Conservation (phyloP, 2,888 invertebrate species). For the Macropis europaea region DNA sequence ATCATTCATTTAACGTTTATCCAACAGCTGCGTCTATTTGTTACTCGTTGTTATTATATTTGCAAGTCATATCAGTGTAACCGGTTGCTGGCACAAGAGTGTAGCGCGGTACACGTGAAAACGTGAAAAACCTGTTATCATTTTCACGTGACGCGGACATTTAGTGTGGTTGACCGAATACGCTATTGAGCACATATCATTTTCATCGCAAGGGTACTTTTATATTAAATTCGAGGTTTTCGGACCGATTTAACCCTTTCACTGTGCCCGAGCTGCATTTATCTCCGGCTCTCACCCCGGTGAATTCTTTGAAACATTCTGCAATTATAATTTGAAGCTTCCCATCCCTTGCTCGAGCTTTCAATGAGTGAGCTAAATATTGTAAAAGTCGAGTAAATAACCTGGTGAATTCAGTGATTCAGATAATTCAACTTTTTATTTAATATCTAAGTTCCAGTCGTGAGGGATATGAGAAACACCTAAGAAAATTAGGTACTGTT, state of each 20-base stretch:
- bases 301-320: too few species aligned
- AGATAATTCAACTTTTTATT: too few species aligned
- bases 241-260: not conserved
- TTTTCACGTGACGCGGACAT: constrained; percentile 26
- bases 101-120: constrained; percentile 13
- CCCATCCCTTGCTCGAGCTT: too few species aligned
- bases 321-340: too few species aligned
- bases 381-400: too few species aligned
- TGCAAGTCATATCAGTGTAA: constrained; percentile 55
- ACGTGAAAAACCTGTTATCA: constrained; percentile 33
- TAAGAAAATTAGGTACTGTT: too few species aligned
- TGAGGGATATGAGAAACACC: too few species aligned
- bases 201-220: constrained; percentile 31
- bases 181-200: constrained; percentile 54
- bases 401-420: too few species aligned
- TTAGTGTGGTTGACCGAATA: constrained; percentile 17
- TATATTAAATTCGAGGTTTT: constrained; percentile 11
- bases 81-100: constrained; percentile 43
- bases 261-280: too few species aligned
- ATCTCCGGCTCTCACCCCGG: too few species aligned
- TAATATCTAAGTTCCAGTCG: too few species aligned
- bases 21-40: constrained; percentile 33
- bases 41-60: constrained; percentile 58
- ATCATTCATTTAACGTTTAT: constrained; percentile 36
- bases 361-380: too few species aligned